These are phyloP conservation scores for Crocidura indochinensis DNA, from an alignment of 2,797 vertebrate genomes.

Conservation along the genomic window DNA sequence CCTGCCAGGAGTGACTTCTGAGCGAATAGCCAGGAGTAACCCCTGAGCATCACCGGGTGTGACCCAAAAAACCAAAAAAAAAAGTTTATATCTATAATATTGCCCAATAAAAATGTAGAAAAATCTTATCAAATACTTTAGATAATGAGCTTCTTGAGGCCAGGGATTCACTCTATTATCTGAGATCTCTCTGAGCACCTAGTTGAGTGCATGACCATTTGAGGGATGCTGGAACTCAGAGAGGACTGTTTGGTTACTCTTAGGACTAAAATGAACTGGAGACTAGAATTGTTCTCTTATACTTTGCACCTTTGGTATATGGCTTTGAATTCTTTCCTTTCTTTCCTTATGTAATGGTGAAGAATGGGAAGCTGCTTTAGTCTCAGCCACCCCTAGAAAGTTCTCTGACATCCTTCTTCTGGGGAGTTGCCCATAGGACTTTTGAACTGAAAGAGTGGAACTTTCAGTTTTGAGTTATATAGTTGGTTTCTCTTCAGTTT, in stretches of 20 bases:
- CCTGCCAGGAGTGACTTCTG: too few relatives aligned
- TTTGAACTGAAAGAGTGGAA: neutral
- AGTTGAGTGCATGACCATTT: neutral
- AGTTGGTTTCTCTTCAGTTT: neutral
- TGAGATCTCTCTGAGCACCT: neutral
- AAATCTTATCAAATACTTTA: slow-evolving; percentile 12
- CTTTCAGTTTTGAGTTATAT: neutral
- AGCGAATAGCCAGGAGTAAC: too few relatives aligned
- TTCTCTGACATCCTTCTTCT: neutral
- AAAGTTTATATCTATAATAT: too few relatives aligned
- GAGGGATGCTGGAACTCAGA: neutral
- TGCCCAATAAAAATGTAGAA: neutral
- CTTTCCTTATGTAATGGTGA: neutral
- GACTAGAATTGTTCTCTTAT: neutral
- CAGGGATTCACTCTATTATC: neutral
- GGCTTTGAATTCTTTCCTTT: neutral
- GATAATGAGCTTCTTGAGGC: neutral
- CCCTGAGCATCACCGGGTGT: too few relatives aligned
- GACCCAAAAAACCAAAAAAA: too few relatives aligned
- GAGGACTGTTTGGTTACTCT: neutral
- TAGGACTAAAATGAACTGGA: neutral
- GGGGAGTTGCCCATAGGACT: neutral
- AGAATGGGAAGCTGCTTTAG: neutral
- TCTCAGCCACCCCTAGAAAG: fast-evolving
- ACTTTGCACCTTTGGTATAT: neutral